A percentile compares a stretch with the other conserved stretches of the same genome.
phyloP scores from a whole-genome alignment of 2,888 invertebrate genomes.

The Drosophila anomalata region DNA sequence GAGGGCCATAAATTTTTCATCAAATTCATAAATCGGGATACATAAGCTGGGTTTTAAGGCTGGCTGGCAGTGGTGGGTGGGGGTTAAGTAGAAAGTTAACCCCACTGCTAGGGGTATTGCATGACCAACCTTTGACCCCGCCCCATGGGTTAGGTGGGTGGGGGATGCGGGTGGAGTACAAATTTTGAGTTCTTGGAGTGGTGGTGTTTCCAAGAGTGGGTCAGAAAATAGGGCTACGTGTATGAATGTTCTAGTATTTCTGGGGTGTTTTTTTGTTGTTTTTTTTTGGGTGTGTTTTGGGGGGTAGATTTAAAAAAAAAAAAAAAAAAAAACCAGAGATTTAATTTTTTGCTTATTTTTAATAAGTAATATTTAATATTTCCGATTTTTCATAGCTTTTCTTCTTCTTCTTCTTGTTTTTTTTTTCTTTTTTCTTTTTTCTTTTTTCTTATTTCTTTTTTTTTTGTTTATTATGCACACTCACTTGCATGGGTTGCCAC shows the following conservation, averaged over 20 bases:
- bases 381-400: not conserved
- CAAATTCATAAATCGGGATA: not conserved
- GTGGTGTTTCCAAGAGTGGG: constrained; percentile 1
- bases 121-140: constrained; percentile 1
- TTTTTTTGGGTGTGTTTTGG: constrained; percentile 2
- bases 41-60: not conserved
- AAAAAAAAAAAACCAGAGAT: not conserved
- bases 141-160: not conserved
- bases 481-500: not conserved
- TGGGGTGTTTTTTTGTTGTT: constrained; percentile 5
- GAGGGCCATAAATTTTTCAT: not conserved
- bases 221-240: not conserved
- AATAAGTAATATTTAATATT: not conserved
- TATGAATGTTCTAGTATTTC: too few relatives aligned
- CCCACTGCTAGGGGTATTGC: not conserved
- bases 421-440: not conserved
- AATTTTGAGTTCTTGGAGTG: too few relatives aligned
- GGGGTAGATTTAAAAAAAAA: not conserved
- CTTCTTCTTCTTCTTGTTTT: constrained; percentile 9
- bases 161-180: not conserved
- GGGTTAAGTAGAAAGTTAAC: constrained; percentile 2
- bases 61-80: not conserved
- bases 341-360: too few relatives aligned
- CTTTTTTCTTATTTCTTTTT: not conserved
- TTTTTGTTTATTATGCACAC: constrained; percentile 1